phyloP scores from a whole-genome alignment of 2,888 invertebrate genomes.

The Papilio elwesi region DNA sequence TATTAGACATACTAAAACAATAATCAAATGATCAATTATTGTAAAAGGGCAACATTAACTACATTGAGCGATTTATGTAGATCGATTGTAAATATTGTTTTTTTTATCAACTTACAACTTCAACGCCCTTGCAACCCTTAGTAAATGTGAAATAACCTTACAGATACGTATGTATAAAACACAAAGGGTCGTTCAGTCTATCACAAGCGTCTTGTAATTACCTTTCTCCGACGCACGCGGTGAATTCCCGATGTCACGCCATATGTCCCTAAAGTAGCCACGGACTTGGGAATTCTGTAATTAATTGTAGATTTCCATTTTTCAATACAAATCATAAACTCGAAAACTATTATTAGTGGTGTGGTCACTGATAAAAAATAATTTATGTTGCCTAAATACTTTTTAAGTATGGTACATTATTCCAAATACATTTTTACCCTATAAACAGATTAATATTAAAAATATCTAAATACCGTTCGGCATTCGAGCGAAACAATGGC shows the following conservation, averaged over 20 bases:
- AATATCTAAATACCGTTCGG: too few relatives aligned
- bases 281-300: constrained; percentile 51
- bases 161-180: constrained; percentile 31
- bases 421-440: too few relatives aligned
- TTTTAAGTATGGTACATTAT: too few relatives aligned
- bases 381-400: too few relatives aligned
- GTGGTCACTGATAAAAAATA: too few relatives aligned
- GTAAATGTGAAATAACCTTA: background rate
- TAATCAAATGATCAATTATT: too few relatives aligned
- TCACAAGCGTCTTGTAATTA: constrained; percentile 75
- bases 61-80: background rate
- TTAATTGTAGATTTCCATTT: background rate
- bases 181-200: constrained; percentile 74
- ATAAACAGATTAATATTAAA: too few relatives aligned
- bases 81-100: background rate
- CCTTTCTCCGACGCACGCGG: constrained; percentile 65
- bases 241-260: constrained; percentile 79
- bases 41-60: too few relatives aligned
- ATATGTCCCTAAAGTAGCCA: constrained; percentile 71
- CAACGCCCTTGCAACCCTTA: background rate
- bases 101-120: background rate
- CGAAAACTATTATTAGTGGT: too few relatives aligned
- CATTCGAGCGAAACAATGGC: too few relatives aligned
- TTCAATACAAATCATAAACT: too few relatives aligned
- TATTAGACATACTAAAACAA: too few relatives aligned